These are phyloP conservation scores for Xestoiulus laeticollis DNA, from an alignment of 2,888 invertebrate species.

Conservation along the genomic window DNA sequence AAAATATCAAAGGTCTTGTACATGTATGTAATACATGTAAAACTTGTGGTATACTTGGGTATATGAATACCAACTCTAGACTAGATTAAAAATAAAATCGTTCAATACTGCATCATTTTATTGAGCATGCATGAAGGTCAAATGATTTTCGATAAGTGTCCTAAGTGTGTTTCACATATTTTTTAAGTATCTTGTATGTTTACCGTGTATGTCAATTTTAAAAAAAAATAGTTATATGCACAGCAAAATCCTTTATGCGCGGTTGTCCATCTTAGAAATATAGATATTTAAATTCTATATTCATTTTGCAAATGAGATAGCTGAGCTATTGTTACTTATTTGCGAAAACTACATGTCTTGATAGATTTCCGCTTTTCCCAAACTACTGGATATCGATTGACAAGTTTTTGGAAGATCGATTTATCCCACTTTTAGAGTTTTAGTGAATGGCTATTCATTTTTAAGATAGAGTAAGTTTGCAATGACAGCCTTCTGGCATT, in stretches of 20 bases:
- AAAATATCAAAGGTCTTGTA: no score
- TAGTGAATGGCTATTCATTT: conserved; percentile 31
- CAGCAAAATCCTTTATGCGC: neutral
- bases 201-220: neutral
- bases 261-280: neutral
- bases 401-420: conserved; percentile 29
- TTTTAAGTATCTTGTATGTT: no score
- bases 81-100: no score
- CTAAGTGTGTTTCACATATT: no score
- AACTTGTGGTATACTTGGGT: no score
- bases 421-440: conserved; percentile 18
- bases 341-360: neutral
- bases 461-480: conserved; percentile 31
- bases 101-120: no score
- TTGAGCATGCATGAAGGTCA: no score
- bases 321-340: neutral
- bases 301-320: neutral
- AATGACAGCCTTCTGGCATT: neutral
- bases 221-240: neutral
- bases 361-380: conserved; percentile 34
- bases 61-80: no score
- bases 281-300: neutral
- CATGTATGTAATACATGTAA: no score
- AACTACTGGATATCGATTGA: neutral
- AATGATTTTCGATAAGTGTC: no score